phyloP scores from a whole-genome alignment of 2,888 invertebrate species.

The Melinopterus prodromus region DNA sequence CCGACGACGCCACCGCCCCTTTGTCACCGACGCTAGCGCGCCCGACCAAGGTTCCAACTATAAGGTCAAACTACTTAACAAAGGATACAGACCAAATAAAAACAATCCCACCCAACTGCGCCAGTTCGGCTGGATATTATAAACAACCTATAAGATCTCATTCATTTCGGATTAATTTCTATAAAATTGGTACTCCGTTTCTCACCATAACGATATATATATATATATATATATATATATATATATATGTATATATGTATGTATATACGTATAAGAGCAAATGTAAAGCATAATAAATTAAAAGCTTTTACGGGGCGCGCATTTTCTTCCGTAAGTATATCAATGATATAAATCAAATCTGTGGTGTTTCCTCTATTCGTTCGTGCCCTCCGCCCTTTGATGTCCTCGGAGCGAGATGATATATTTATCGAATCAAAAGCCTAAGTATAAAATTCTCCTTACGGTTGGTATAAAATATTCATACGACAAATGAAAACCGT shows the following conservation, averaged over 20 bases:
- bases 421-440: not conserved
- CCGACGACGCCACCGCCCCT: constrained; percentile 42
- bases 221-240: too few relatives aligned
- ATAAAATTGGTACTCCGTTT: too few relatives aligned
- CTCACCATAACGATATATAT: too few relatives aligned
- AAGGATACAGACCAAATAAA: constrained; percentile 18
- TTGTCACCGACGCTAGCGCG: constrained; percentile 25
- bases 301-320: too few relatives aligned
- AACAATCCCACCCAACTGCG: not conserved
- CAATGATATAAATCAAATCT: not conserved
- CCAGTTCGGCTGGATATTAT: too few relatives aligned
- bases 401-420: not conserved
- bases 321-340: not conserved
- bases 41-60: constrained; percentile 33
- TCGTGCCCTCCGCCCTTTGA: not conserved
- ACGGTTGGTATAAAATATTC: not conserved
- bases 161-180: too few relatives aligned
- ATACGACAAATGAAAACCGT: not conserved
- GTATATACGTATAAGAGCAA: too few relatives aligned
- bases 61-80: constrained; percentile 21
- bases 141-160: too few relatives aligned
- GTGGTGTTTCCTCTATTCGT: not conserved
- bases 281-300: too few relatives aligned
- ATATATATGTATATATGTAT: too few relatives aligned
- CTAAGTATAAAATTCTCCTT: not conserved